A percentile compares a stretch with the other conserved stretches of the same genome.
Conservation (phyloP, 2,888 invertebrate species). For the Schizotus pectinicornis region DNA sequence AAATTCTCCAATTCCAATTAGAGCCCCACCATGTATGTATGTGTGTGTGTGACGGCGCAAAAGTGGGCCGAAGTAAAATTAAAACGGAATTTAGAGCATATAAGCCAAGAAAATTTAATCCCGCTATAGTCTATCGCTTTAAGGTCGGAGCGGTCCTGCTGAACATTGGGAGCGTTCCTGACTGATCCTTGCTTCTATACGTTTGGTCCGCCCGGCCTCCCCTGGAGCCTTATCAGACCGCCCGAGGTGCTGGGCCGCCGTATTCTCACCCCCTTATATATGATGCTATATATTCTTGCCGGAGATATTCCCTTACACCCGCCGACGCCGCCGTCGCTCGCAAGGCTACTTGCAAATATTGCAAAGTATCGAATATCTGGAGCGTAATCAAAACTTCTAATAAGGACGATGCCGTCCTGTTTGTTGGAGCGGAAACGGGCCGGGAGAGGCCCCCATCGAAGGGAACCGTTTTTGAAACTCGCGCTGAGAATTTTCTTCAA, state of each 20-base stretch:
- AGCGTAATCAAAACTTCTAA: conserved; percentile 11
- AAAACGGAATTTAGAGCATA: conserved; percentile 51
- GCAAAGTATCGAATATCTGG: conserved; percentile 23
- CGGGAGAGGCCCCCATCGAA: not conserved
- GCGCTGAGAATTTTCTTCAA: too few species aligned
- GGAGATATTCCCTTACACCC: conserved; percentile 34
- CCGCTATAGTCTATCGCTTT: conserved; percentile 55
- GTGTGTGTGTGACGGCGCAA: conserved; percentile 12
- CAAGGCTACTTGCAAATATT: conserved; percentile 24
- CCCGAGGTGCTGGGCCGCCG: conserved; percentile 52
- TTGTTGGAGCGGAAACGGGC: not conserved
- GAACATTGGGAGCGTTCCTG: conserved; percentile 1
- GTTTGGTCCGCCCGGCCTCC: conserved; percentile 45
- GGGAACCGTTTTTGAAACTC: not conserved
- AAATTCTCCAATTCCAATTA: conserved; percentile 1
- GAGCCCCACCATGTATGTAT: conserved; percentile 1
- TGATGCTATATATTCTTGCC: conserved; percentile 50
- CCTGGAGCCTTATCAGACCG: conserved; percentile 56
- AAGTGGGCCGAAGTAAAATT: conserved; percentile 46
- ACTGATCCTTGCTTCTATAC: not conserved
- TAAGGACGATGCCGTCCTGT: not conserved
- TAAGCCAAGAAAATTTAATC: conserved; percentile 54
- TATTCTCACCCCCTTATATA: conserved; percentile 52
- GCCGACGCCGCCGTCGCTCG: conserved; percentile 8
- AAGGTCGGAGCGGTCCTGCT: conserved; percentile 45